A percentile compares a stretch with the other conserved stretches of the same genome.
These are phyloP conservation scores for Torymus texanus DNA, from an alignment of 2,888 invertebrate genomes.

Conservation along the genomic window DNA sequence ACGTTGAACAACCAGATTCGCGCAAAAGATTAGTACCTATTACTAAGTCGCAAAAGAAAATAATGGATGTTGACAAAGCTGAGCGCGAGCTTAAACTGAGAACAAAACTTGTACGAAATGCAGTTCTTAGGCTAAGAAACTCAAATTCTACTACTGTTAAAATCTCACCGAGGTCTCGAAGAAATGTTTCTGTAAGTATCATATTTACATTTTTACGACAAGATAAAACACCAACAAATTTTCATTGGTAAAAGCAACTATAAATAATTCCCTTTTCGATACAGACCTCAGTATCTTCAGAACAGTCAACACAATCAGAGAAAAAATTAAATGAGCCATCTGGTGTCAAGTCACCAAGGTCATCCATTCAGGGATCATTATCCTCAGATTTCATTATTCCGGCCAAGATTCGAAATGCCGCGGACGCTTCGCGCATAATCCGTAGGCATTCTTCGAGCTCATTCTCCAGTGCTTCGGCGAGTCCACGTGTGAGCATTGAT, in stretches of 20 bases:
- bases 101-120: conserved; percentile 81
- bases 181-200: conserved; percentile 70
- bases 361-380: conserved; percentile 13
- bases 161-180: conserved; percentile 76
- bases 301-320: conserved; percentile 22
- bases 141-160: conserved; percentile 76
- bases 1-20: conserved; percentile 79
- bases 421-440: conserved; percentile 88
- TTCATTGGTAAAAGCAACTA: too few relatives aligned
- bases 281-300: conserved; percentile 12
- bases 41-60: conserved; percentile 71
- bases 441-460: conserved; percentile 90
- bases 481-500: conserved; percentile 78
- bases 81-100: conserved; percentile 73
- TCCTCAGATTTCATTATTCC: conserved; percentile 68
- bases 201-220: conserved; percentile 1
- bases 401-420: conserved; percentile 75
- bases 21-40: conserved; percentile 70
- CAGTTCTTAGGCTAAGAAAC: conserved; percentile 77
- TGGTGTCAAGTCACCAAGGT: conserved; percentile 1
- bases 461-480: conserved; percentile 83
- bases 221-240: too few relatives aligned
- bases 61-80: conserved; percentile 72
- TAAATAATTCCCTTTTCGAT: not conserved
- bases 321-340: conserved; percentile 51